Evolutionary conservation across 2,888 invertebrate genomes (phyloP), one percentile per base, ranked within the genome.

Genomic region (Xanthorhoe designata): DNA sequence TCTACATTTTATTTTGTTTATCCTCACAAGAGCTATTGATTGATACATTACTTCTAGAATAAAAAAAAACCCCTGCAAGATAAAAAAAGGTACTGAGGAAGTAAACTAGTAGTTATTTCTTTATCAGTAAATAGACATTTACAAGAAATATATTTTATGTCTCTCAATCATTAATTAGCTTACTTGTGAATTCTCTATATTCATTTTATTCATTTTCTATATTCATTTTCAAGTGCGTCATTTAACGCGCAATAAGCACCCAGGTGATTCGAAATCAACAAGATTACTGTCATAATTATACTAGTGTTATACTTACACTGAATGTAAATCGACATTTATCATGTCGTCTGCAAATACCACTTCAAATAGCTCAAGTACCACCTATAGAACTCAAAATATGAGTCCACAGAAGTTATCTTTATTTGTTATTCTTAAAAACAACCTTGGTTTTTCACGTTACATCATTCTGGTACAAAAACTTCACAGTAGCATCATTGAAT

Each of bases 401-500:
- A 4, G 13, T 13, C 13, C 38, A 42, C 13, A 13, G 38, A 13
- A 42, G 38, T 13, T 13, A 13, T 42, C 32, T 32, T 32, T 13
- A 42, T 42, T 42, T 51, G 51, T 51, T 51, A 51, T 51, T 51
- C 19, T 24, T 29, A 10, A 24, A 10, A 24, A 51, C 51, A 59
- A 51, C 59, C 59, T 59, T 59, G 59, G 15, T 42, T 51, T 38
- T 10, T 13, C 19, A 45, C 29, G 45, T 67, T 60, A 63, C 63
- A 58, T 60, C 51, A 63, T 63, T 35, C 29, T 51, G 19, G 53
- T 45, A 51, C 35, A 60, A 52, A 62, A 56, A 65, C 19, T 52
- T 56, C 55, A 58, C 38, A 35, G 61, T 61, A 67, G 63, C 61
- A 61, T 71, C 68, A 73, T 66, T 71, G 68, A 75, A 72, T 75